Percentiles rank a stretch among this genome's conserved stretches.
Evolutionary conservation across 2,888 invertebrate genomes (phyloP).

Genomic region (Drosophila anomalata): DNA sequence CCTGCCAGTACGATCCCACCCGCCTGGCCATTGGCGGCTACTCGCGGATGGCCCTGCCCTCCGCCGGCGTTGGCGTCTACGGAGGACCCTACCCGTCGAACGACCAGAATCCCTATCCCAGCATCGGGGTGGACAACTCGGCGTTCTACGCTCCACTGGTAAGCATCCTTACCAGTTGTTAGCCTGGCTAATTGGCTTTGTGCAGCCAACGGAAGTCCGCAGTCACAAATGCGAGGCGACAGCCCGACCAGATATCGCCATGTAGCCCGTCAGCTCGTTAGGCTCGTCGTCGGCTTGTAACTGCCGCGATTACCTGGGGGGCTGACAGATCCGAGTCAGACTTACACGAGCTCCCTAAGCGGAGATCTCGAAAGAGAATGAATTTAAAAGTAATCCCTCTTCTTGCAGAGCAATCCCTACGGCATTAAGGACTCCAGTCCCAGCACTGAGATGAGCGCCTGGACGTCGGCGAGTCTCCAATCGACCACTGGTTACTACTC

Average conservation of each 20-base stretch:
- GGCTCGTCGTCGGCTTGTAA: slow-evolving; percentile 39
- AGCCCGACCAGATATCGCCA: slow-evolving; percentile 60
- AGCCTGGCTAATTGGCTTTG: slow-evolving; percentile 69
- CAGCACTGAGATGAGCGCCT: slow-evolving; percentile 94
- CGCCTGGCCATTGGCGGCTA: slow-evolving; percentile 92
- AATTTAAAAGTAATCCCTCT: background rate
- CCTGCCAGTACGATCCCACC: slow-evolving; percentile 96
- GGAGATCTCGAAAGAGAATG: background rate
- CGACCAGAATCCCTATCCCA: slow-evolving; percentile 96
- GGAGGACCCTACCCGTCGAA: slow-evolving; percentile 94
- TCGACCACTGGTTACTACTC: slow-evolving; percentile 96
- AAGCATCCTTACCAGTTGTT: slow-evolving; percentile 84
- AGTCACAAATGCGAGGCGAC: slow-evolving; percentile 62
- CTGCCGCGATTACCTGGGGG: slow-evolving; percentile 39
- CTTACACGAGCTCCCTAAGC: slow-evolving; percentile 52
- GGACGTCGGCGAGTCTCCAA: slow-evolving; percentile 95
- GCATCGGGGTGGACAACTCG: slow-evolving; percentile 96
- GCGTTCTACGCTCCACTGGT: slow-evolving; percentile 98
- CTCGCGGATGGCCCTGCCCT: slow-evolving; percentile 88
- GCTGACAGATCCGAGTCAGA: slow-evolving; percentile 39
- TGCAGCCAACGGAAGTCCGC: slow-evolving; percentile 63
- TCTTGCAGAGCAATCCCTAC: slow-evolving; percentile 93
- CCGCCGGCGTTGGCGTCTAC: slow-evolving; percentile 92
- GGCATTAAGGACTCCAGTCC: slow-evolving; percentile 93
- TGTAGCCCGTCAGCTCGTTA: slow-evolving; percentile 37